phyloP scores from a whole-genome alignment of 1,140 invertebrate species.

The Diploscapter pachys region DNA sequence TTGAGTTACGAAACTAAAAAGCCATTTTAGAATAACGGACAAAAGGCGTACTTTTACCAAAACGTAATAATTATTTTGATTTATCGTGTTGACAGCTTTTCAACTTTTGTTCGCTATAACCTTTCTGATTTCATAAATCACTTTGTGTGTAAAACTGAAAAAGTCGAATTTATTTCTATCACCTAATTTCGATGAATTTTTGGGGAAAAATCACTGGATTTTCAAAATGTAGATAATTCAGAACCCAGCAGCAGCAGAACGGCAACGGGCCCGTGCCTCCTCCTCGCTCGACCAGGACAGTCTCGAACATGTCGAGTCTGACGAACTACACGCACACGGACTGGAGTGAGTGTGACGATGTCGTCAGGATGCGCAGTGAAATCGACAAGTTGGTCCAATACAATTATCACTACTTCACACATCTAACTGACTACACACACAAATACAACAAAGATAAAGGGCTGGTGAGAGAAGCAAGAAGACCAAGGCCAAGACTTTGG shows the following conservation, averaged over 20 bases:
- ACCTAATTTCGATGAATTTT: background rate
- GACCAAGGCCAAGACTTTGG: too few species aligned
- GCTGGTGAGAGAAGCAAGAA: too few species aligned
- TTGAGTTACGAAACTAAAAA: too few species aligned
- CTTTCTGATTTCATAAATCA: constrained; percentile 11
- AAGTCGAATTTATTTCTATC: background rate
- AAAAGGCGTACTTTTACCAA: too few species aligned
- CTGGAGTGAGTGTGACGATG: constrained; percentile 28
- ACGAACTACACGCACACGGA: constrained; percentile 22
- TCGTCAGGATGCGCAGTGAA: constrained; percentile 11
- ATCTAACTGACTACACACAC: too few species aligned
- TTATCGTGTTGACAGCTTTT: too few species aligned
- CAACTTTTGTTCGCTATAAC: background rate
- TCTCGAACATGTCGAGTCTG: constrained; percentile 27
- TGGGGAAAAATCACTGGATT: background rate
- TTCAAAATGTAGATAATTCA: background rate
- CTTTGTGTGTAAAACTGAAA: background rate
- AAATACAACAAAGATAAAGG: too few species aligned
- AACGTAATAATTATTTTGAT: too few species aligned
- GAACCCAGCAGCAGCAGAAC: constrained; percentile 1
- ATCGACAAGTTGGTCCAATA: constrained; percentile 22
- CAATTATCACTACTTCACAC: background rate
- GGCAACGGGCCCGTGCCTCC: constrained; percentile 1
- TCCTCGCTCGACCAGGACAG: constrained; percentile 8
- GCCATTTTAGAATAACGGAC: too few species aligned